Conservation (phyloP, 2,113 vertebrate species). For the Bettongia penicillata region DNA sequence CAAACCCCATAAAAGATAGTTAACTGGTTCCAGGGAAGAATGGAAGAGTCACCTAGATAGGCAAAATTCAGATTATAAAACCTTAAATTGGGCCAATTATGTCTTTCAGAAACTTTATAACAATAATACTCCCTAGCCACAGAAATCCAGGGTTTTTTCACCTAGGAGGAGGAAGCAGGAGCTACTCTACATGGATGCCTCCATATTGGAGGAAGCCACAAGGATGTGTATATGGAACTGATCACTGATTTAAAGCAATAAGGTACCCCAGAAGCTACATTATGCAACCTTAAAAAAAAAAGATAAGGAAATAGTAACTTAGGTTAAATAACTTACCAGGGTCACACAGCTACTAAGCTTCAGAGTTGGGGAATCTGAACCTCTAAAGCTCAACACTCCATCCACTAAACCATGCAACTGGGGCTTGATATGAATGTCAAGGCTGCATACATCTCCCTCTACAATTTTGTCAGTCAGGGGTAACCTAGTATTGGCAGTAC, state of each 20-base stretch:
- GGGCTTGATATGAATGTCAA: neutral
- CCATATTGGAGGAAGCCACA: neutral
- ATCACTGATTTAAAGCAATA: neutral
- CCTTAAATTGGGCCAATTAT: neutral
- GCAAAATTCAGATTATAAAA: neutral
- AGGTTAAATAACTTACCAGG: neutral
- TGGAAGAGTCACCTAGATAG: neutral
- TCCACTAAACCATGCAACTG: neutral
- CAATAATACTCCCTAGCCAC: neutral
- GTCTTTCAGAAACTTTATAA: neutral
- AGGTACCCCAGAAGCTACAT: neutral
- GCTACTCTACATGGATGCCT: neutral
- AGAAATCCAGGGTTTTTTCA: neutral
- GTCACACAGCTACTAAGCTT: neutral
- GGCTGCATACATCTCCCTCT: neutral
- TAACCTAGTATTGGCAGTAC: neutral
- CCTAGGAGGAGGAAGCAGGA: neutral
- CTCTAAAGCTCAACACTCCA: neutral
- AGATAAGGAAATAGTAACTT: neutral
- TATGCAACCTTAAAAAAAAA: neutral
- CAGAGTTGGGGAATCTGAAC: neutral
- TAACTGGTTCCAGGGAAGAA: neutral
- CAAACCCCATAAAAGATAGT: neutral
- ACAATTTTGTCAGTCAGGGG: neutral
- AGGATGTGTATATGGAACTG: neutral